Base-by-base conservation (phyloP, 2,113 vertebrate genomes). In the Conger conger region DNA sequence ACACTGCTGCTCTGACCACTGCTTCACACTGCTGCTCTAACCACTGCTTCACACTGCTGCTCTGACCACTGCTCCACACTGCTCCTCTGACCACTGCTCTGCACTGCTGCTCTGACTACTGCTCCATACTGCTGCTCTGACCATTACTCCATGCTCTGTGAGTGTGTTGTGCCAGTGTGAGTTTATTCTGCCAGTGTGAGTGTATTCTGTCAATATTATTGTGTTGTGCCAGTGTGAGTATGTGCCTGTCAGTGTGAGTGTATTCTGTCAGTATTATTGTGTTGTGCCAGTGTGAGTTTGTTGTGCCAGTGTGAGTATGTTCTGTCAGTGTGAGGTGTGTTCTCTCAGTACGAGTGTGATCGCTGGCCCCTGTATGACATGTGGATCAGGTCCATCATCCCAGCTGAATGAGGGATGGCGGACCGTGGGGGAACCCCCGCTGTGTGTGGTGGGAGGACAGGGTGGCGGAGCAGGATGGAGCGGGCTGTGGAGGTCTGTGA, bases 1-100 rank as follows among this genome's bases (percentile, higher is more conserved):
- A 76, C 73, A 13, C 73, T 33, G 73, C n/a, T 76, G 1, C 73
- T 35, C 73, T 33, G 73, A 35, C 11, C 35, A 76, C 30, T 76
- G 30, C 35, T 76, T 13, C 30, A 35, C 73, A 76, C 33, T 36
- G 30, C 73, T 76, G 1, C 73, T 35, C 1, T 76, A 13, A 35
- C n/a, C 35, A 76, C 73, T 76, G n/a, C 35, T 76, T 33, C 73
- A 76, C 73, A 15, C 73, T 76, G 73, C n/a, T 76, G 35, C 73
- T 35, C 73, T 76, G 73, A 35, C n/a, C 35, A 76, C 3, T 76
- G 73, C 35, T 76, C 73, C 73, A 76, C 73, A 3, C 73, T 76
- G 73, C n/a, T 36, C 8, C 30, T 35, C 73, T 35, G 73, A 35
- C n/a, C 35, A 76, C n/a, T 36, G 73, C 16, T 76, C 73, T 0